These are phyloP conservation scores for Cylindroiulus punctatus DNA, from an alignment of 2,888 invertebrate species.

Conservation along the genomic window DNA sequence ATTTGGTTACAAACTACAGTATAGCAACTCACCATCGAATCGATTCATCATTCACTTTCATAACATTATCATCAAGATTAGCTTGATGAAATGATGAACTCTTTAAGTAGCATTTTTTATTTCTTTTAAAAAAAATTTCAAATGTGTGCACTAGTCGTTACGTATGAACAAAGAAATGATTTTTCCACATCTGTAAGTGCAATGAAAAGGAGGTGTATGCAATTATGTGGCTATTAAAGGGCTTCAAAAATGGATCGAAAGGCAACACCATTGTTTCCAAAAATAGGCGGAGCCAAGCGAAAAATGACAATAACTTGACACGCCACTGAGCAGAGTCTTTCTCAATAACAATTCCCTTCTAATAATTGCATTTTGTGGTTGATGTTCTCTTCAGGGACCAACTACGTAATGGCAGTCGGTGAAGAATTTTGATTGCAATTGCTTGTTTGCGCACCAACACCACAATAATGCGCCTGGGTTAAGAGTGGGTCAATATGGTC, in stretches of 20 bases:
- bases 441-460: constrained; percentile 11
- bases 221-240: background rate
- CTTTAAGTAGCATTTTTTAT: background rate
- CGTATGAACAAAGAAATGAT: background rate
- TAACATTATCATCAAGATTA: too few relatives aligned
- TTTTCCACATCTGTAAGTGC: background rate
- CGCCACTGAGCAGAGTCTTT: background rate
- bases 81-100: background rate
- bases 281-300: background rate
- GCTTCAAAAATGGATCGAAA: background rate
- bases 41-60: too few relatives aligned
- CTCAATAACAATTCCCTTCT: background rate
- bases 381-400: constrained; percentile 16
- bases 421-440: constrained; percentile 38
- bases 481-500: constrained; percentile 37
- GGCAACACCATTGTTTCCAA: background rate
- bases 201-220: background rate
- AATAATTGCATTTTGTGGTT: constrained; percentile 29
- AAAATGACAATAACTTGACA: constrained; percentile 38
- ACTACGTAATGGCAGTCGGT: background rate
- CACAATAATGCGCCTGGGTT: constrained; percentile 1
- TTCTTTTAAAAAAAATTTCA: background rate
- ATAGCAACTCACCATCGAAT: too few relatives aligned
- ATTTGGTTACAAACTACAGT: too few relatives aligned
- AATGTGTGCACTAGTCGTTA: background rate